Percentiles rank a stretch among this genome's conserved stretches.
phyloP scores from a whole-genome alignment of 2,113 vertebrate genomes.

The Phrynocephalus versicolor region DNA sequence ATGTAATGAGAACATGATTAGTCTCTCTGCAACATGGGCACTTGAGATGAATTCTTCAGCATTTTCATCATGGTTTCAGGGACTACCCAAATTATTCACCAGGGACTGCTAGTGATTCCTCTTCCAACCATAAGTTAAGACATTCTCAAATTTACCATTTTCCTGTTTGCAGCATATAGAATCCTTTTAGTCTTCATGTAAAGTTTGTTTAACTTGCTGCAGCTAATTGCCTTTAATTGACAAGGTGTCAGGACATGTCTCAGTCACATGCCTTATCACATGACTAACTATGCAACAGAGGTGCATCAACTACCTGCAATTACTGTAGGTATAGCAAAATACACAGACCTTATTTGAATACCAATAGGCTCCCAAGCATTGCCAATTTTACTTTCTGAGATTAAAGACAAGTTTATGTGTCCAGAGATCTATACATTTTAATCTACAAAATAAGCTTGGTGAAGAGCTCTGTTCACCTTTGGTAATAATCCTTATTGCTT shows the following conservation, averaged over 20 bases:
- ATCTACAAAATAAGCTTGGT: not conserved
- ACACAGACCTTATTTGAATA: too few species aligned
- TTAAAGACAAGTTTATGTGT: too few species aligned
- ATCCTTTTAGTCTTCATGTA: not conserved
- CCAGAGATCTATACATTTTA: not conserved
- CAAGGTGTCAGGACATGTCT: too few species aligned
- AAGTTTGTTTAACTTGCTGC: too few species aligned
- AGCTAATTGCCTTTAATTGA: too few species aligned
- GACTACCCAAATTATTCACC: not conserved
- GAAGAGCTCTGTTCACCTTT: not conserved
- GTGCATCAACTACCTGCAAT: too few species aligned
- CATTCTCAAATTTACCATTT: not conserved
- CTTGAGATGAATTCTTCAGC: not conserved
- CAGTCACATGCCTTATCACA: too few species aligned
- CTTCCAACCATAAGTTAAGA: not conserved
- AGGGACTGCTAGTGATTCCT: not conserved
- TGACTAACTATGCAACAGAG: too few species aligned
- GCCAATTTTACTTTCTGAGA: not conserved
- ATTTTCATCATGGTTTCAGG: not conserved
- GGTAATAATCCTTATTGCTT: conserved; percentile 9
- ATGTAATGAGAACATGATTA: too few species aligned
- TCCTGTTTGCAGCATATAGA: not conserved
- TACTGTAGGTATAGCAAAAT: too few species aligned
- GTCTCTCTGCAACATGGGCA: too few species aligned
- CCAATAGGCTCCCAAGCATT: too few species aligned